phyloP scores from a whole-genome alignment of 2,888 invertebrate species.

The Trachelus iudaicus region DNA sequence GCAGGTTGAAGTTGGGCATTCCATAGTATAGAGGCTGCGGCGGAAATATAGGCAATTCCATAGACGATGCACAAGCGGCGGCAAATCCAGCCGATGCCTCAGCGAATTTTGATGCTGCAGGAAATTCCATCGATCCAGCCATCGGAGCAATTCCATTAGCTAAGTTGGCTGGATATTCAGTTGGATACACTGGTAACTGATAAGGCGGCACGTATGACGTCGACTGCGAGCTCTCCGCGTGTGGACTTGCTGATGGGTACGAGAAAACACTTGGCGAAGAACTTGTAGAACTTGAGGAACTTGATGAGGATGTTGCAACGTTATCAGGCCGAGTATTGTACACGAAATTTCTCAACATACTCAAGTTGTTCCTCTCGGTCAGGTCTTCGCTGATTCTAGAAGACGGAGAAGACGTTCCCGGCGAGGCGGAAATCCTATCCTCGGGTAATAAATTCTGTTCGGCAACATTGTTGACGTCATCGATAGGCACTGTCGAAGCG shows the following conservation, averaged over 20 bases:
- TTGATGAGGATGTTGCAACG: background rate
- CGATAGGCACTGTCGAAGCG: background rate
- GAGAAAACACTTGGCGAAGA: background rate
- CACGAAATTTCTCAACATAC: slow-evolving; percentile 31
- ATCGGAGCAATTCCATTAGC: background rate
- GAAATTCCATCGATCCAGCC: background rate
- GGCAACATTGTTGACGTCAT: background rate
- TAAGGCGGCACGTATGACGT: slow-evolving; percentile 5
- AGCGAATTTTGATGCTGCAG: background rate
- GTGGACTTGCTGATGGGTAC: background rate
- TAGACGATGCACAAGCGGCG: slow-evolving; percentile 6
- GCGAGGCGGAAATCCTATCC: background rate
- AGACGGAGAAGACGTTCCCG: background rate
- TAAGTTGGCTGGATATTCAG: slow-evolving; percentile 16
- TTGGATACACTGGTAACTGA: slow-evolving; percentile 20
- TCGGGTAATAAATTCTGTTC: background rate
- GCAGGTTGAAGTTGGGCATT: slow-evolving; percentile 13
- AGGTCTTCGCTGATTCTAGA: slow-evolving; percentile 9
- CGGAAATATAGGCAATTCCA: slow-evolving; percentile 1
- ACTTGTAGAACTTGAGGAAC: slow-evolving; percentile 6
- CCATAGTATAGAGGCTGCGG: background rate
- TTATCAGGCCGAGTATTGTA: slow-evolving; percentile 12
- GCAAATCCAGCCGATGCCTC: slow-evolving; percentile 2
- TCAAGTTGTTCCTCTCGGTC: slow-evolving; percentile 24
- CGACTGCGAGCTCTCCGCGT: background rate